phyloP scores from a whole-genome alignment of 2,888 invertebrate species.

The Mythimna impura region DNA sequence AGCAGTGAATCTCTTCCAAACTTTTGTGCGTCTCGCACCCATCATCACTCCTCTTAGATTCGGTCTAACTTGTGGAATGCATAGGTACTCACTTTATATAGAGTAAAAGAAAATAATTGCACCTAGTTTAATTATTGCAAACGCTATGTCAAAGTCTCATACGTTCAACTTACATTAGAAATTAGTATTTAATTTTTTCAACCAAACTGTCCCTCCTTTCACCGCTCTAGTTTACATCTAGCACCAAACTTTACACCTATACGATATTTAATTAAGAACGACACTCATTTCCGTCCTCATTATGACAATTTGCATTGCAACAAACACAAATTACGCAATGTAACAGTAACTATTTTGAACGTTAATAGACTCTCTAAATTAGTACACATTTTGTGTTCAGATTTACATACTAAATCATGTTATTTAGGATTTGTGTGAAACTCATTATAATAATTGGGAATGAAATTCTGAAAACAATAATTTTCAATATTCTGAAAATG shows the following conservation, averaged over 20 bases:
- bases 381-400: conserved; percentile 48
- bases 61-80: too few relatives aligned
- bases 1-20: too few relatives aligned
- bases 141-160: background rate
- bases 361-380: conserved; percentile 53
- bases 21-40: too few relatives aligned
- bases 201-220: background rate
- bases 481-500: conserved; percentile 35
- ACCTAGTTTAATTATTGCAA: background rate
- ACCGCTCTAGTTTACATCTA: conserved; percentile 20
- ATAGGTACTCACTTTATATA: background rate
- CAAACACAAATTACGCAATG: conserved; percentile 69
- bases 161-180: background rate
- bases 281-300: conserved; percentile 72
- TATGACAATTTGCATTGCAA: conserved; percentile 81
- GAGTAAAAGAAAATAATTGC: background rate
- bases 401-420: conserved; percentile 56
- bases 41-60: too few relatives aligned
- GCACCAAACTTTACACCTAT: conserved; percentile 28
- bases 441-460: conserved; percentile 46
- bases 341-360: conserved; percentile 67
- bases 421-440: conserved; percentile 49
- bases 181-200: background rate
- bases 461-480: conserved; percentile 39
- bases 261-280: conserved; percentile 74